Conservation (phyloP, 2,113 vertebrate species). For the Pelodiscus sinensis region DNA sequence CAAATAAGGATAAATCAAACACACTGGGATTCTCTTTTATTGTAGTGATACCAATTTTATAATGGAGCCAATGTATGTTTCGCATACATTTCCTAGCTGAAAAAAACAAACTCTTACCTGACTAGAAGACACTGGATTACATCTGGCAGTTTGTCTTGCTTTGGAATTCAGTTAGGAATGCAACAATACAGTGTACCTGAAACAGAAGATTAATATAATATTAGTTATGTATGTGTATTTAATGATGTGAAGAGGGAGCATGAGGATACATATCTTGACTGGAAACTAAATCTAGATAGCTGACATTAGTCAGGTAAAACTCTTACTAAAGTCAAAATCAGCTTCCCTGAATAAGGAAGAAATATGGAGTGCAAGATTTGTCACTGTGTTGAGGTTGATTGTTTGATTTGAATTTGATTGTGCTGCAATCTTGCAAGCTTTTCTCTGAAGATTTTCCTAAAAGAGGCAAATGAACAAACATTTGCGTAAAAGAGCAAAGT, state of each 20-base stretch:
- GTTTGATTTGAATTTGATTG: conserved; percentile 9
- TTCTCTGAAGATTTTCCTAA: neutral
- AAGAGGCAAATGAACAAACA: conserved; percentile 64
- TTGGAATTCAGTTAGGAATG: neutral
- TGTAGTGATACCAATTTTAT: neutral
- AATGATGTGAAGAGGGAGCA: neutral
- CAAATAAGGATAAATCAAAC: neutral
- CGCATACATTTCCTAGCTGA: neutral
- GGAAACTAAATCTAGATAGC: neutral
- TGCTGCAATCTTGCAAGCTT: neutral
- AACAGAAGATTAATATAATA: neutral
- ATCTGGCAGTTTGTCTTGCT: neutral
- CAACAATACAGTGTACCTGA: neutral
- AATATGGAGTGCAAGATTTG: neutral
- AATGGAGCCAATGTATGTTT: neutral
- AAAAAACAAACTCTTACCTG: neutral
- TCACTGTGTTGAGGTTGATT: neutral
- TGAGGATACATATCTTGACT: neutral
- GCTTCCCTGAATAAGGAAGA: neutral
- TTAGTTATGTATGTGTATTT: neutral
- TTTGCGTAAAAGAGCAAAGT: conserved; percentile 65
- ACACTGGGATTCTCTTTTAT: neutral
- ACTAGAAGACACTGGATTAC: neutral
- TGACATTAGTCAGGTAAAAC: neutral
- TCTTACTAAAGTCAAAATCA: neutral